Base-by-base conservation (phyloP, 2,797 vertebrate genomes). In the Sorex maritimensis region DNA sequence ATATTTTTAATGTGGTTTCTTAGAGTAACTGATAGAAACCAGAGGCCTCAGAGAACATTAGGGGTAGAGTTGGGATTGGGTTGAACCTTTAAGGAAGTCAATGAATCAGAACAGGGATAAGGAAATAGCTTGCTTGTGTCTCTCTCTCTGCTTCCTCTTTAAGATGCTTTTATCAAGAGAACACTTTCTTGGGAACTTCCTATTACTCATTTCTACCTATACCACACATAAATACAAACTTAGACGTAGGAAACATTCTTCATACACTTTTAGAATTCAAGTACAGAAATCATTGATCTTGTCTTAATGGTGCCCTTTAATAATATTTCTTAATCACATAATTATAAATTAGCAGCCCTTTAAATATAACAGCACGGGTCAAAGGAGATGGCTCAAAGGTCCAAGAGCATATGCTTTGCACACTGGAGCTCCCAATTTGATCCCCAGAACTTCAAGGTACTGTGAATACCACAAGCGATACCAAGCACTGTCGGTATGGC, bases 271-370 rank as follows among this genome's bases (percentile, higher is more conserved):
- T 17, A 83, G 28, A 93, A 83, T 28, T 8, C 26, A 93, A 92
- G 86, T 28, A 94, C 14, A 73, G 41, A 85, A 81, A 86, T 65
- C 72, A 90, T 55, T 71, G n/a, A 88, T 73, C 46, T 68, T 82
- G 69, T 49, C 72, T 72, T 71, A 12, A 11, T 55, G 15, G 5
- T 68, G 17, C 46, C 81, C 69, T 86, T 85, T 81, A 81, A 73
- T n/a, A 87, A 49, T 41, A 75, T 55, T 91, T 94, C 77, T 49
- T 73, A 84, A 75, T 46, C 28, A 61, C 30, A 83, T 63, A 94
- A 72, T 84, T 92, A 93, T 30, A 68, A 94, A 77, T 73, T 80
- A 92, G 73, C 21, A 88, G 46, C 93, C 68, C 74, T 95, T 86
- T 82, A 80, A 87, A 79, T 10, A 82, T 72, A 90, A 81, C 1